A percentile compares a stretch with the other conserved stretches of the same genome.
phyloP scores from a whole-genome alignment of 2,797 vertebrate species.

The Chaenodraco wilsoni region DNA sequence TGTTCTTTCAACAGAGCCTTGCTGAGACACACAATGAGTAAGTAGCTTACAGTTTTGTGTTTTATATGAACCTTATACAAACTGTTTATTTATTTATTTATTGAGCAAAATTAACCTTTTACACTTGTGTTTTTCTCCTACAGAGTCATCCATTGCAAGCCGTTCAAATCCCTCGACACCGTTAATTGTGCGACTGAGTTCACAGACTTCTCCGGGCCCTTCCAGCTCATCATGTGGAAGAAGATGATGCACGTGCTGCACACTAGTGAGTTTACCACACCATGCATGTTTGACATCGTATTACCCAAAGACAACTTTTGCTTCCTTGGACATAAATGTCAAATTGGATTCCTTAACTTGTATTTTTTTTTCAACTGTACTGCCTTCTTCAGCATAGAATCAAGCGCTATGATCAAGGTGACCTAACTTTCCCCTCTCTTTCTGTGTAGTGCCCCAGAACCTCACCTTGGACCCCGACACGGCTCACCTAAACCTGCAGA shows the following conservation, averaged over 20 bases:
- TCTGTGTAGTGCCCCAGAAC: slow-evolving; percentile 82
- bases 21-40: slow-evolving; percentile 71
- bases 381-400: not conserved
- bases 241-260: slow-evolving; percentile 88
- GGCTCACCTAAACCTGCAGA: slow-evolving; percentile 80
- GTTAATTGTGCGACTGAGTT: slow-evolving; percentile 78
- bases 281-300: too few relatives aligned
- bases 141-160: slow-evolving; percentile 72
- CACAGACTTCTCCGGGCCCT: slow-evolving; percentile 83
- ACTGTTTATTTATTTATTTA: not conserved
- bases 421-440: slow-evolving; percentile 4
- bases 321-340: not conserved
- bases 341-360: not conserved
- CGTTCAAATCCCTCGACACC: slow-evolving; percentile 59
- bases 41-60: slow-evolving; percentile 38
- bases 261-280: slow-evolving; percentile 73
- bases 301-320: too few relatives aligned
- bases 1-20: slow-evolving; percentile 65
- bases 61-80: not conserved
- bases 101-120: not conserved
- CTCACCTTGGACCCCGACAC: slow-evolving; percentile 85
- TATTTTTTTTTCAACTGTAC: not conserved
- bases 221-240: slow-evolving; percentile 88
- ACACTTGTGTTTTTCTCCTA: not conserved
- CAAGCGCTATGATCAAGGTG: not conserved